phyloP scores from a whole-genome alignment of 2,888 invertebrate species.

The Diloba caeruleocephala region DNA sequence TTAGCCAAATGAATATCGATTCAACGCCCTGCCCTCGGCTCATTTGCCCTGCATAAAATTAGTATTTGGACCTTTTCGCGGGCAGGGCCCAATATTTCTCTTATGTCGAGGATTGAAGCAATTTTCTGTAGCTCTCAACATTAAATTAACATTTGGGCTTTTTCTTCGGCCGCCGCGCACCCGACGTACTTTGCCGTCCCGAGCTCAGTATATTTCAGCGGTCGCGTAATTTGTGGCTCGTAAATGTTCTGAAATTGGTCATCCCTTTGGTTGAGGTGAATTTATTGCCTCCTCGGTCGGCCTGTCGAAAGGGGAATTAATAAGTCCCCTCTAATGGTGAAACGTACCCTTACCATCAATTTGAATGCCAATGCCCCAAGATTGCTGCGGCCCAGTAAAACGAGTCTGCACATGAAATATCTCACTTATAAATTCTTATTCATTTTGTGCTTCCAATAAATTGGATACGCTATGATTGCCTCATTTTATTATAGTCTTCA shows the following conservation, averaged over 20 bases:
- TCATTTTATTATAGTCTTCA: constrained; percentile 69
- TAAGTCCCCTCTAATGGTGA: constrained; percentile 89
- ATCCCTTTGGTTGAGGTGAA: constrained; percentile 89
- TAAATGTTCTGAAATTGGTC: constrained; percentile 90
- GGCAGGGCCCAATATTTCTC: constrained; percentile 79
- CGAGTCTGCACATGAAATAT: constrained; percentile 83
- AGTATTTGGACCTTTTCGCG: constrained; percentile 80
- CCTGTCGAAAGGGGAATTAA: constrained; percentile 89
- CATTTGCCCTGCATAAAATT: constrained; percentile 87
- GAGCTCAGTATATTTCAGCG: constrained; percentile 87
- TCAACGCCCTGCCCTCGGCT: constrained; percentile 73
- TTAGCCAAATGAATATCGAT: constrained; percentile 85
- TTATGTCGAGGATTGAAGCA: constrained; percentile 81
- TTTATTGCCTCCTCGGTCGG: constrained; percentile 88
- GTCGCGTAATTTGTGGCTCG: constrained; percentile 89
- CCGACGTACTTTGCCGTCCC: constrained; percentile 76
- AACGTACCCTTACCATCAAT: constrained; percentile 89
- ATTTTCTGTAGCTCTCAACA: constrained; percentile 86
- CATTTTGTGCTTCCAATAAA: constrained; percentile 77
- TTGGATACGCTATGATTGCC: constrained; percentile 73
- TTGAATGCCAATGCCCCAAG: constrained; percentile 88
- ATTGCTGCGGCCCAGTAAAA: constrained; percentile 81
- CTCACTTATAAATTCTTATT: constrained; percentile 80
- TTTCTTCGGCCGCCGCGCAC: constrained; percentile 79
- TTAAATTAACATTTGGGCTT: constrained; percentile 88